Evolutionary conservation across 2,888 invertebrate species (phyloP), one percentile per base, ranked within the genome.

Genomic region (Thumatha senex): DNA sequence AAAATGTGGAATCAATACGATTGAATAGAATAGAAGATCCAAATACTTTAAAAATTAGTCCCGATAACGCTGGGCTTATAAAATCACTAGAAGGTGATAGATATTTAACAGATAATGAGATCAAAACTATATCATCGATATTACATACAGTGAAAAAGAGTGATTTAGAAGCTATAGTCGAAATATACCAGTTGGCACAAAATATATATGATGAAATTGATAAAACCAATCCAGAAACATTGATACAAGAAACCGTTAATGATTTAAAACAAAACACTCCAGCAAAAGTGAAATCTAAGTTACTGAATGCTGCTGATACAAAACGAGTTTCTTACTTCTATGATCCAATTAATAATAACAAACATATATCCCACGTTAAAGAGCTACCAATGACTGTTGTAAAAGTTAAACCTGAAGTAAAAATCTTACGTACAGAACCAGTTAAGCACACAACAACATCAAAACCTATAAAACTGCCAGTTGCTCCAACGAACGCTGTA

Each of bases 101-200:
- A 61, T 85, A 80, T 55, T 66, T 91, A 52, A 84, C 85, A 35
- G 80, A 83, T 14, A 56, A 65, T 8, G 91, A 91, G 72, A 87
- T 90, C 10, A 78, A 78, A 58, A 63, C 74, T 0, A 80, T 91
- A 51, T 68, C 85, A 15, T 73, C 84, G 29, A 55, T 89, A 46
- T 65, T 91, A 5, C 82, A 84, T 7, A 76, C 76, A 1, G 76
- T 89, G 0, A 91, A 84, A 46, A 89, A 83, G 58, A 88, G 87
- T 52, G 91, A 91, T 54, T 67, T 91, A 45, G 85, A 90, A 68
- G 82, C 89, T 7, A 78, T 91, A 10, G 63, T 89, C 30, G 90
- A 91, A 54, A 79, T 91, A 49, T 91, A 90, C 43, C 85, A 83
- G 48, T 63, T 90, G 59, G 89, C 89, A 1, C 83, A 89, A 75